phyloP scores from a whole-genome alignment of 2,797 vertebrate genomes.

The Erpetoichthys calabaricus region DNA sequence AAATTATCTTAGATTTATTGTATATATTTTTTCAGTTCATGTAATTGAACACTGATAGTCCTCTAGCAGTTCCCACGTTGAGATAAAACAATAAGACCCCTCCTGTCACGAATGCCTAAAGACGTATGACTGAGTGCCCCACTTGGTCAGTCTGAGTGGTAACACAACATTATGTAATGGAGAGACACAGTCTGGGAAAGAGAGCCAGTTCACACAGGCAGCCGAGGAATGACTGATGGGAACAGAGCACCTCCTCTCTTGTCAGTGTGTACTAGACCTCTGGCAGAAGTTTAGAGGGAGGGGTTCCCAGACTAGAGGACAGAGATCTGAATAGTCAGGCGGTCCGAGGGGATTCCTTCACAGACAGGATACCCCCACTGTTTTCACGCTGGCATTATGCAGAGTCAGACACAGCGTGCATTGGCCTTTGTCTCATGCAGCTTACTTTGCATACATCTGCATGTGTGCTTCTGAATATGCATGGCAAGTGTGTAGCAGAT shows the following conservation, averaged over 20 bases:
- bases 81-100: too few relatives aligned
- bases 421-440: conserved; percentile 16
- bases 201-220: conserved; percentile 14
- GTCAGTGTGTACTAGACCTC: conserved; percentile 14
- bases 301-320: conserved; percentile 18
- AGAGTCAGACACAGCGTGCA: conserved; percentile 15
- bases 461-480: conserved; percentile 34
- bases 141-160: too few relatives aligned
- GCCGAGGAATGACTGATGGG: conserved; percentile 10
- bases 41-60: too few relatives aligned
- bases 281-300: conserved; percentile 15
- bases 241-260: conserved; percentile 11
- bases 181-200: conserved; percentile 5
- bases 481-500: conserved; percentile 25
- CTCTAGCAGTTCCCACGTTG: too few relatives aligned
- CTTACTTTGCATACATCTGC: conserved; percentile 22
- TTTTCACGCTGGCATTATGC: conserved; percentile 3
- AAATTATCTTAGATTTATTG: too few relatives aligned
- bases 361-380: background rate
- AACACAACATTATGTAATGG: conserved; percentile 6
- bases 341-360: conserved; percentile 13
- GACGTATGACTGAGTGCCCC: too few relatives aligned
- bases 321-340: conserved; percentile 14
- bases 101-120: too few relatives aligned
- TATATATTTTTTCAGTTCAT: too few relatives aligned